These are phyloP conservation scores for Lycocerus yunnanus DNA, from an alignment of 2,888 invertebrate species.

Conservation along the genomic window DNA sequence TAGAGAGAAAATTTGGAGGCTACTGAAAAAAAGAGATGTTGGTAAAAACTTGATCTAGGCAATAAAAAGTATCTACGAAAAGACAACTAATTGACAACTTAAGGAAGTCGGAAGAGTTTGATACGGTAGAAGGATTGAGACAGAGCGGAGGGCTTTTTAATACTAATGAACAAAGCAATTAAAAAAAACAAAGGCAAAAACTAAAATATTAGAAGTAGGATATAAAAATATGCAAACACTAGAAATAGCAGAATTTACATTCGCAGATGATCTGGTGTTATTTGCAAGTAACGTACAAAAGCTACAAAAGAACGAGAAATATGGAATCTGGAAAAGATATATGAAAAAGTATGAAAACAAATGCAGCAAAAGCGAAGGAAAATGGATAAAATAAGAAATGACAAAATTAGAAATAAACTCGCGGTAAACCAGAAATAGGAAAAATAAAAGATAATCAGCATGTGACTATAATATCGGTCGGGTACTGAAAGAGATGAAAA, in stretches of 20 bases:
- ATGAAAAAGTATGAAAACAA: no score
- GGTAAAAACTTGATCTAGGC: not conserved
- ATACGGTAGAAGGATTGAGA: constrained; percentile 7
- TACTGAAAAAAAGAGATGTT: not conserved
- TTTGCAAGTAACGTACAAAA: not conserved
- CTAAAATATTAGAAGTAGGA: constrained; percentile 2
- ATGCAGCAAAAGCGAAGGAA: no score
- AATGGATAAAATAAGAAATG: no score
- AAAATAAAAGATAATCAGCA: no score
- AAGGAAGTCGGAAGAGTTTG: constrained; percentile 7
- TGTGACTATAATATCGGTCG: no score
- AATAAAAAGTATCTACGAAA: not conserved
- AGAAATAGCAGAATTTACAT: constrained; percentile 2
- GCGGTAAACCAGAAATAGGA: no score
- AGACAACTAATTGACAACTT: not conserved
- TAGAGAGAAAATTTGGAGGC: no score
- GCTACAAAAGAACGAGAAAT: no score
- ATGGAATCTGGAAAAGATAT: no score
- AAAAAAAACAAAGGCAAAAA: not conserved
- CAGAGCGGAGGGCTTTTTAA: constrained; percentile 9
- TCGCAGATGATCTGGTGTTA: constrained; percentile 1
- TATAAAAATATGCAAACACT: not conserved
- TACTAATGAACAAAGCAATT: constrained; percentile 5
- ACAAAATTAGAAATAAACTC: no score
- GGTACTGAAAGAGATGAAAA: no score